Evolutionary conservation across 2,888 invertebrate genomes (phyloP).

Genomic region (Habrosyne pyritoides): DNA sequence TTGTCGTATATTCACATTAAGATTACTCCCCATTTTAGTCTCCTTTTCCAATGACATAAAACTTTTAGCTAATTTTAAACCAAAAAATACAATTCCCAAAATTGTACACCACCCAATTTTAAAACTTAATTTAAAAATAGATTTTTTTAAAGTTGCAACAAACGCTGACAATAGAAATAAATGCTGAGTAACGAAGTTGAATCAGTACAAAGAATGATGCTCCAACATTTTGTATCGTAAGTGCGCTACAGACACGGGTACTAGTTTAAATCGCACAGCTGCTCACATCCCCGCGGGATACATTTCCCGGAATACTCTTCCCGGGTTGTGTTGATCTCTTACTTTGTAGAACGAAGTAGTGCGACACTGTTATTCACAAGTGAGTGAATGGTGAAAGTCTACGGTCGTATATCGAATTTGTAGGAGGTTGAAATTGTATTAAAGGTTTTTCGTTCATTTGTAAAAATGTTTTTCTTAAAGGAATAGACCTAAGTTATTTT

Average conservation of each 20-base stretch:
- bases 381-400: conserved; percentile 4
- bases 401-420: background rate
- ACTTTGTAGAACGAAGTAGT: background rate
- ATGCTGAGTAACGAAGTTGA: background rate
- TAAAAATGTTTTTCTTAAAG: too few species aligned
- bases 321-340: background rate
- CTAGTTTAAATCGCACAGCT: background rate
- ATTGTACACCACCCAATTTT: too few species aligned
- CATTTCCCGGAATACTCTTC: background rate
- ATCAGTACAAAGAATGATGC: background rate
- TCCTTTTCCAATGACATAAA: too few species aligned
- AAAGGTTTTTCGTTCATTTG: background rate
- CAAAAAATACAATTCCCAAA: too few species aligned
- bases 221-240: background rate
- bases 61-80: too few species aligned
- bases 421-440: background rate
- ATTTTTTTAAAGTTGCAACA: too few species aligned
- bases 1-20: too few species aligned
- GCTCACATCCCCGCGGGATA: background rate
- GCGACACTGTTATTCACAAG: conserved; percentile 2
- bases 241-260: background rate
- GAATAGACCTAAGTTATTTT: too few species aligned
- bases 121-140: too few species aligned
- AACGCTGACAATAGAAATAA: too few species aligned
- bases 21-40: too few species aligned